These are phyloP conservation scores for Nemopilema nomurai DNA, from an alignment of 30 jellyfish, hydroid and myxozoan species.

Conservation along the genomic window DNA sequence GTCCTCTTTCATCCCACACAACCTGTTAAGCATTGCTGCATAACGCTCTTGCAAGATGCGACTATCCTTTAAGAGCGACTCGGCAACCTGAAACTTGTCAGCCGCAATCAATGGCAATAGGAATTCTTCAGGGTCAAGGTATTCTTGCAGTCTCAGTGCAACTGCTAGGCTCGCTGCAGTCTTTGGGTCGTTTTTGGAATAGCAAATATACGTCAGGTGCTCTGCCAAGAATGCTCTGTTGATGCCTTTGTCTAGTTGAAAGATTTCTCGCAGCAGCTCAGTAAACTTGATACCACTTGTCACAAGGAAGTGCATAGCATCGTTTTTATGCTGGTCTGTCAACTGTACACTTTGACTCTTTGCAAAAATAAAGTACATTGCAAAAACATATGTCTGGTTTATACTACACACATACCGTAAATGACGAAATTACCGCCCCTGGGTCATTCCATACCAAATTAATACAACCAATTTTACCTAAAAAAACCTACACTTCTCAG, in stretches of 20 bases:
- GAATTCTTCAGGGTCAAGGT: constrained; percentile 61
- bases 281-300: constrained; percentile 36
- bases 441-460: no score
- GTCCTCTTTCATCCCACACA: constrained; percentile 79
- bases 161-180: constrained; percentile 71
- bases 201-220: constrained; percentile 28
- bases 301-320: constrained; percentile 65
- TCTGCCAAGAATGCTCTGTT: constrained; percentile 39
- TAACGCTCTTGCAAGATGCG: constrained; percentile 59
- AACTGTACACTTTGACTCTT: not conserved
- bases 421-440: no score
- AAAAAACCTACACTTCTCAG: no score
- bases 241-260: constrained; percentile 48
- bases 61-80: constrained; percentile 56
- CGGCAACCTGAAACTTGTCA: constrained; percentile 91
- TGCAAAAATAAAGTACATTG: no score
- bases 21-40: constrained; percentile 67
- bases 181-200: constrained; percentile 66
- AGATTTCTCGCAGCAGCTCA: constrained; percentile 29
- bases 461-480: no score
- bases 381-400: no score
- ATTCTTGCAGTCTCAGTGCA: constrained; percentile 69
- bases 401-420: no score
- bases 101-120: constrained; percentile 77
- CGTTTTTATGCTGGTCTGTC: constrained; percentile 21